A percentile compares a stretch with the other conserved stretches of the same genome.
phyloP scores from a whole-genome alignment of 2,797 vertebrate species.

The Lutjanus argentimaculatus region DNA sequence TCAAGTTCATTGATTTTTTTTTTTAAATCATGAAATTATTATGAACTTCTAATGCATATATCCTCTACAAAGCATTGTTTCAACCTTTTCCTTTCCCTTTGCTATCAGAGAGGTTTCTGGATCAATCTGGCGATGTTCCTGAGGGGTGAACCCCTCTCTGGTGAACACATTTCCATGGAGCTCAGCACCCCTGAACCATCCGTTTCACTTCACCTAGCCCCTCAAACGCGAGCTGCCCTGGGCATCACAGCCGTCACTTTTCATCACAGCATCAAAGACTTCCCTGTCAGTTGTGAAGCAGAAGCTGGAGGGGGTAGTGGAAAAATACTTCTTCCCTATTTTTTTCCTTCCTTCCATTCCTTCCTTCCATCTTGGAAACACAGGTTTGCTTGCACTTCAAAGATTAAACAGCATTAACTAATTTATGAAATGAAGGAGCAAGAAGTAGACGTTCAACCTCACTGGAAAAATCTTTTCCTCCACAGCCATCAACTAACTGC shows the following conservation, averaged over 20 bases:
- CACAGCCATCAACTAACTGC: background rate
- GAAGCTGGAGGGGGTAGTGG: constrained; percentile 41
- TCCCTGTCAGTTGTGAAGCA: constrained; percentile 47
- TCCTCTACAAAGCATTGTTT: constrained; percentile 15
- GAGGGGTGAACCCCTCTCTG: constrained; percentile 22
- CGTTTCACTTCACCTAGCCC: constrained; percentile 71
- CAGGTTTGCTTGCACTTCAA: constrained; percentile 31
- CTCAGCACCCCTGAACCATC: constrained; percentile 64
- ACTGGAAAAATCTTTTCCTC: background rate
- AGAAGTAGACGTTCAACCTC: constrained; percentile 2
- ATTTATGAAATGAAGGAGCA: constrained; percentile 34
- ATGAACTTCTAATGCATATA: background rate
- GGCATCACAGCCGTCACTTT: constrained; percentile 71
- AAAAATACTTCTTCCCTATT: constrained; percentile 33
- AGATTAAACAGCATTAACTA: constrained; percentile 22
- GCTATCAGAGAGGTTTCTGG: constrained; percentile 22
- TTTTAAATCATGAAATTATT: background rate
- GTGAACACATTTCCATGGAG: constrained; percentile 60
- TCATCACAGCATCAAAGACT: constrained; percentile 78
- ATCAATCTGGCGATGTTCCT: constrained; percentile 40
- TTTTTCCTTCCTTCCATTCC: constrained; percentile 10
- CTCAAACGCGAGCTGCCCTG: constrained; percentile 54
- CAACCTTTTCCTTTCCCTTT: constrained; percentile 38
- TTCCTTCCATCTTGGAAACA: constrained; percentile 22
- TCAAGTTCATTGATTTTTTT: background rate